These are phyloP conservation scores for Psittacara wagleri DNA, from an alignment of 2,113 vertebrate genomes.

Conservation along the genomic window DNA sequence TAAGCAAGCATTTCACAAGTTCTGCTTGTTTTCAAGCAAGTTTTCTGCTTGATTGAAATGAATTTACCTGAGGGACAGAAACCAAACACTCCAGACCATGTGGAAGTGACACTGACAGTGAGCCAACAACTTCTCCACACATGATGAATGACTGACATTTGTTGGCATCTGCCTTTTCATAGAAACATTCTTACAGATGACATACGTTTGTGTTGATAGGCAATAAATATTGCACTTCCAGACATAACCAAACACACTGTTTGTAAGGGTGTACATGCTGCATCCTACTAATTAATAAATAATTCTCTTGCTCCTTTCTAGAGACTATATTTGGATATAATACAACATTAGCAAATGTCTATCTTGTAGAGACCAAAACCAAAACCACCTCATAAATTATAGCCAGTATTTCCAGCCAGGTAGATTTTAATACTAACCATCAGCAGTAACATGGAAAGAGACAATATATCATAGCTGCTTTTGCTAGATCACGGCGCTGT, in stretches of 20 bases:
- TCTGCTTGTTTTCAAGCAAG: background rate
- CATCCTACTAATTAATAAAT: background rate
- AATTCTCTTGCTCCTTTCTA: background rate
- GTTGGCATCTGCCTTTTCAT: background rate
- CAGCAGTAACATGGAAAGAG: background rate
- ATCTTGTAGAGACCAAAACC: background rate
- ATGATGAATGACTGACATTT: background rate
- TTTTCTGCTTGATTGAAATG: background rate
- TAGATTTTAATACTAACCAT: background rate
- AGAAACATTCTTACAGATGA: background rate
- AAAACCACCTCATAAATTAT: background rate
- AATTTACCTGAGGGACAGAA: background rate
- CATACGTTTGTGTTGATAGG: background rate
- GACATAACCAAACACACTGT: background rate
- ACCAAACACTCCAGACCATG: rapidly evolving
- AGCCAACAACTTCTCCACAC: background rate
- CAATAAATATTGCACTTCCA: background rate
- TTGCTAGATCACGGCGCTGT: background rate
- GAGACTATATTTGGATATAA: background rate
- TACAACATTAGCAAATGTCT: rapidly evolving
- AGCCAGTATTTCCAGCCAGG: background rate
- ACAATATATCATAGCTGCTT: background rate
- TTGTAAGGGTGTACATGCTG: background rate
- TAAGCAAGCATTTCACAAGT: background rate
- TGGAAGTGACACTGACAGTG: background rate